Evolutionary conservation across 2,113 vertebrate genomes (phyloP).

Genomic region (Oxyura jamaicensis): DNA sequence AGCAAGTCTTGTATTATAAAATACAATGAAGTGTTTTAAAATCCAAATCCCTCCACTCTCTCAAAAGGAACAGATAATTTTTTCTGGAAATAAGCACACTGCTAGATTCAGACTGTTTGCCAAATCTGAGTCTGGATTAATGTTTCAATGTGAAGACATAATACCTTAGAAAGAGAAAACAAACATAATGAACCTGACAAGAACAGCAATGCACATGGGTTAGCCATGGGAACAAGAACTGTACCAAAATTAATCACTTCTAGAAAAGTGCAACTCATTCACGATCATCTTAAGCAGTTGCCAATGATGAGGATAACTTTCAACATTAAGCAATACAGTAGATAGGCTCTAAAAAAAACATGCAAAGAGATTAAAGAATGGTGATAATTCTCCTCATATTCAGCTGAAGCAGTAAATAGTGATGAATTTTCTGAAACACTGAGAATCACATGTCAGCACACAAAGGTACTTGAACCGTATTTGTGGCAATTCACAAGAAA

Average conservation of each 20-base stretch:
- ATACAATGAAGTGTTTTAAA: slow-evolving; percentile 6
- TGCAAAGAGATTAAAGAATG: background rate
- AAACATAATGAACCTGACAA: slow-evolving; percentile 30
- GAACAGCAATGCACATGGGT: slow-evolving; percentile 42
- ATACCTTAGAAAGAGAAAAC: slow-evolving; percentile 35
- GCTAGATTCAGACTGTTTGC: slow-evolving; percentile 9
- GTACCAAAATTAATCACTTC: slow-evolving; percentile 31
- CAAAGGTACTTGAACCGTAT: background rate
- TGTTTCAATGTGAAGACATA: slow-evolving; percentile 19
- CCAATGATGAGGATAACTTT: slow-evolving; percentile 14
- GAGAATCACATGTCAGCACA: background rate
- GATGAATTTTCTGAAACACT: background rate
- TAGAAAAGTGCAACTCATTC: slow-evolving; percentile 30
- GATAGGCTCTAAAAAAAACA: background rate
- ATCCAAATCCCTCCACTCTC: background rate
- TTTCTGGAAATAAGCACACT: slow-evolving; percentile 29
- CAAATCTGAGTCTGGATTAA: slow-evolving; percentile 32
- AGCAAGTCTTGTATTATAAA: background rate
- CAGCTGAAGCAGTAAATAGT: background rate
- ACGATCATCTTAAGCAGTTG: background rate
- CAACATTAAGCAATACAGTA: background rate
- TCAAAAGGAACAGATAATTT: slow-evolving; percentile 20
- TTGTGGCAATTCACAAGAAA: background rate
- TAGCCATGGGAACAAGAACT: slow-evolving; percentile 18
- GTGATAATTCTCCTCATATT: background rate